These are phyloP conservation scores for Aphodius granarius DNA, from an alignment of 2,888 invertebrate species.

Conservation along the genomic window DNA sequence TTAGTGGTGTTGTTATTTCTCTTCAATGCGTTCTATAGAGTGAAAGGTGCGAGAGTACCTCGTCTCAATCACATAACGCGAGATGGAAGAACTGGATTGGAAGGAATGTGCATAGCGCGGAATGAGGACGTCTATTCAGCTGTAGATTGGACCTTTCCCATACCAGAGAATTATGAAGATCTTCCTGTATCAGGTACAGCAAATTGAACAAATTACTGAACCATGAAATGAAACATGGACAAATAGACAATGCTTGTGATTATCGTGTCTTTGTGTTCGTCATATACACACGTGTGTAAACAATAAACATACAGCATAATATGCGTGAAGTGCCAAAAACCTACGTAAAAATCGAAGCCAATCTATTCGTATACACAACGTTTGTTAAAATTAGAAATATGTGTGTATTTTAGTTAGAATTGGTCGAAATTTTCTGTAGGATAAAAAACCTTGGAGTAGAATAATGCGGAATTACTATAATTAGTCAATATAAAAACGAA, in stretches of 20 bases:
- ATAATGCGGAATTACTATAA: no score
- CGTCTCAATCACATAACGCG: slow-evolving; percentile 45
- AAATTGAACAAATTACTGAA: neutral
- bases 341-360: neutral
- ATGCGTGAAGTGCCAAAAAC: neutral
- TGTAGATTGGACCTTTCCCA: slow-evolving; percentile 47
- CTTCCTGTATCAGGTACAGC: slow-evolving; percentile 44
- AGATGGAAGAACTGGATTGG: slow-evolving; percentile 38
- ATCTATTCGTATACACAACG: neutral
- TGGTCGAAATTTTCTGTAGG: neutral
- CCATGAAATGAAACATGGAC: neutral
- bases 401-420: neutral
- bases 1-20: slow-evolving; percentile 18
- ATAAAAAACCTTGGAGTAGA: no score
- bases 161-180: slow-evolving; percentile 36
- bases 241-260: neutral
- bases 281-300: neutral
- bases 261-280: neutral
- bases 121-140: slow-evolving; percentile 45
- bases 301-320: neutral
- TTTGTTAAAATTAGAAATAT: neutral
- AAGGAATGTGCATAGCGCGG: slow-evolving; percentile 46
- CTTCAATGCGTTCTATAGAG: slow-evolving; percentile 8
- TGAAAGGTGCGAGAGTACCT: slow-evolving; percentile 16
- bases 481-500: no score